Evolutionary conservation across 2,797 vertebrate species (phyloP), one percentile per base, ranked within the genome.

Genomic region (Streptopelia turtur): DNA sequence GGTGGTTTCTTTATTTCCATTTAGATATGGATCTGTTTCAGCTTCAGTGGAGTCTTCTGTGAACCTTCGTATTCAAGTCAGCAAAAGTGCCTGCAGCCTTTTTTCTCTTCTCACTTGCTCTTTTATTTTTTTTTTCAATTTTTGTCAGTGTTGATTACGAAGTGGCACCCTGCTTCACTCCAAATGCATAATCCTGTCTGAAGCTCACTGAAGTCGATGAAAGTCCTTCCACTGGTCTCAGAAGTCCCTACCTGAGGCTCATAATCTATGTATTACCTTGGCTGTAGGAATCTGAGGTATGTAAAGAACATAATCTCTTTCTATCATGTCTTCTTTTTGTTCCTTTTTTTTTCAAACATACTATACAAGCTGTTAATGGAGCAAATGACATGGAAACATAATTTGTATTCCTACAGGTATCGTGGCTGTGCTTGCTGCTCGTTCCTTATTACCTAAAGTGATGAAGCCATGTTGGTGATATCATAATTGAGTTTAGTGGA

Each of bases 401-500:
- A 92, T 93, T 57, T 24, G 55, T 85, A 96, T 86, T 93, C 93
- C 95, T 96, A 87, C 81, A 95, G 93, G 87, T 68, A 80, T 84
- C 96, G 89, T 89, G 70, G 85, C 91, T 87, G 30, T 63, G 89
- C 77, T 93, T 91, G 85, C 87, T 96, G 74, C 92, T 95, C 94
- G 53, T 90, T 95, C 37, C 75, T 95, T 95, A 92, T 94, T 83
- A 92, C 91, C 91, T 84, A 10, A 94, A 96, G 89, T 13, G 66
- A 96, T 94, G 95, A 96, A 91, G 65, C 70, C 10, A 1, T 93
- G 79, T 86, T 90, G 78, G 89, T 96, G 95, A 96, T 94, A 94
- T 92, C 88, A 79, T 96, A 95, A 96, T 88, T 97, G 91, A 87
- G 85, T 89, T 82, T 93, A 88, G 82, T 87, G 93, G 81, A 97